Base-by-base conservation (phyloP, 2,888 invertebrate genomes). In the Platynereis dumerilii region DNA sequence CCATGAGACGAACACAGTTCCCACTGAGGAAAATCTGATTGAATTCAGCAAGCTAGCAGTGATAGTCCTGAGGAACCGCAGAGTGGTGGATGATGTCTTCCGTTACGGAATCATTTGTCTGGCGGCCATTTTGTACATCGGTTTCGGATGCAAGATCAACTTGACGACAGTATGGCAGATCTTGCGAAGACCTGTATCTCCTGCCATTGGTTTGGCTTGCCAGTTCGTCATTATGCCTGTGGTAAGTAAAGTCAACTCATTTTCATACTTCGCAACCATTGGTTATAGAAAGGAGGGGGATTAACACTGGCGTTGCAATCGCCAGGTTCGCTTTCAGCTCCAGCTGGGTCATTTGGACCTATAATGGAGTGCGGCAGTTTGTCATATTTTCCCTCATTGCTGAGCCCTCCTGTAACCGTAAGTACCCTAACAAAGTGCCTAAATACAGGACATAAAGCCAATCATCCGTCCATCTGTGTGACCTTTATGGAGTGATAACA, bases 141-240 rank as follows among this genome's bases (percentile, higher is more conserved):
- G 84, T 39, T 86, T 86, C 84, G 86, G 86, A 2, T 83, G 84
- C 57, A 84, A 84, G 69, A 76, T 86, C 24, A 83, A 86, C 55
- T 58, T 85, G 27, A 39, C 69, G 1, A 72, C 80, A 17, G 82
- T 86, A 39, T 79, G 78, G 65, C 73, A 78, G 55, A 84, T 85
- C 0, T 67, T 87, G 5, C 81, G 76, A 71, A 83, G 76, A 66
- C 87, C 87, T 0, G 75, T 86, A 0, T 86, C 86, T 12, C 87
- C 87, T 0, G 72, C 80, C 2, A 86, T 86, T 26, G 87, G 87
- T 0, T 82, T 87, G 65, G 73, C 81, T 53, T 86, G 86, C 29
- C 87, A 87, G 74, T 87, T 86, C 73, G 63, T 85, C 7, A 76
- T 86, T 60, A 87, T 87, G 87, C 87, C 87, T 7, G 58, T 86